Percentiles rank a stretch among this genome's conserved stretches.
Evolutionary conservation across 2,888 invertebrate genomes (phyloP).

Genomic region (Andrena minutula): DNA sequence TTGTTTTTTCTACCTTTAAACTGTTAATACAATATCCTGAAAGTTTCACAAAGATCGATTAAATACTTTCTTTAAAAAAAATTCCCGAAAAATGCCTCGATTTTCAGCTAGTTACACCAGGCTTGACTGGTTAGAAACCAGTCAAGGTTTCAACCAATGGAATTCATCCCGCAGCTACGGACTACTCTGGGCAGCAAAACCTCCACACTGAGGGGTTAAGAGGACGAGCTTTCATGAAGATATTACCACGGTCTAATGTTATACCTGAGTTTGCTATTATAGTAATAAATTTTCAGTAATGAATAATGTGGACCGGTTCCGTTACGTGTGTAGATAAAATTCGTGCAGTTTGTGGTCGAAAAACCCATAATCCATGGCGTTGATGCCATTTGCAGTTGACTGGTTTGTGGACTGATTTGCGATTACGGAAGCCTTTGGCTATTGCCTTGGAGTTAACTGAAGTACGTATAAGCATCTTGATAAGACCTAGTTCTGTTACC

Average conservation of each 20-base stretch:
- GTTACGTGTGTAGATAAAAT: conserved; percentile 31
- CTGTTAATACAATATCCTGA: too few relatives aligned
- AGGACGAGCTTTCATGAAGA: not conserved
- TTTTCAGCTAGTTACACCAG: too few relatives aligned
- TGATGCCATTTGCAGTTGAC: conserved; percentile 1
- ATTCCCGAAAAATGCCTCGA: too few relatives aligned
- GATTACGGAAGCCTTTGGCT: conserved; percentile 12
- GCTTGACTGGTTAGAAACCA: too few relatives aligned
- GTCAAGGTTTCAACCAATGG: too few relatives aligned
- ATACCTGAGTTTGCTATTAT: not conserved
- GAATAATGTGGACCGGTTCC: conserved; percentile 33
- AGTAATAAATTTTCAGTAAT: conserved; percentile 26
- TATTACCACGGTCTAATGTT: not conserved
- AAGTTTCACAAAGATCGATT: too few relatives aligned
- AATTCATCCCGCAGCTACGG: too few relatives aligned
- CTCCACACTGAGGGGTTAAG: too few relatives aligned
- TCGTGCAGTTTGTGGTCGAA: not conserved
- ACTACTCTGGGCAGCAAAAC: too few relatives aligned
- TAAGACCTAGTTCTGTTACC: not conserved
- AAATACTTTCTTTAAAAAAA: too few relatives aligned
- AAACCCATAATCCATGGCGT: not conserved
- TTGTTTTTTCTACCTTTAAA: too few relatives aligned
- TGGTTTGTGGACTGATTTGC: conserved; percentile 38
- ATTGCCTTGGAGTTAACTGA: not conserved
- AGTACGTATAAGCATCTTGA: conserved; percentile 12